Base-by-base conservation (phyloP, 1,140 invertebrate genomes). In the Drosophila nebulosa region DNA sequence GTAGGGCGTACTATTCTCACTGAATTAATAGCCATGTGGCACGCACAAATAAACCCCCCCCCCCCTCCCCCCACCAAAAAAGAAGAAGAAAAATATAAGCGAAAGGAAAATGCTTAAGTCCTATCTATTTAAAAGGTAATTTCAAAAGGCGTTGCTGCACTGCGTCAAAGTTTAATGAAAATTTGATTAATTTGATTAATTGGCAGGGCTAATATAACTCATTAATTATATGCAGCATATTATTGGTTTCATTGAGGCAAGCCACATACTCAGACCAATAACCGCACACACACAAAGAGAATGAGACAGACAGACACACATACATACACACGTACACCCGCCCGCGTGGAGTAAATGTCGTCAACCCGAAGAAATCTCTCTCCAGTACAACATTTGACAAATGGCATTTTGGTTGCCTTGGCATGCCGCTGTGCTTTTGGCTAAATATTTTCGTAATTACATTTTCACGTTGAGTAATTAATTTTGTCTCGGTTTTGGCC, bases 401-500 rank as follows among this genome's bases (percentile, higher is more conserved):
- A 86, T 86, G 81, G 81, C 81, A 85, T 85, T 85, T 71, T 85
- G 80, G 80, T 78, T 74, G 83, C 69, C 60, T 63, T 69, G 78
- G 78, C 81, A 76, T 85, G 81, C 78, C 83, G 77, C 81, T 77
- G 74, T 78, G 81, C 74, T 81, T 46, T 69, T 67, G 81, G 69
- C 83, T 88, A 90, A 90, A 90, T 90, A 90, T 90, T 90, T 90
- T 90, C 89, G 85, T 90, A 90, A 90, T 90, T 90, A 90, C 89
- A 90, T 90, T 90, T 90, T 85, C 89, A 88, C 89, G 89, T 83
- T 76, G 85, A 90, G 89, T 90, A 90, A 90, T 90, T 90, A 90
- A 90, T 90, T 90, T 90, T 90, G 79, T 90, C 89, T 88, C 74
- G 72, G 76, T 75, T 74, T 88, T 70, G 64, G 39, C 6, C 73